These are phyloP conservation scores for Micropterix aruncella DNA, from an alignment of 2,888 invertebrate species.

Conservation along the genomic window DNA sequence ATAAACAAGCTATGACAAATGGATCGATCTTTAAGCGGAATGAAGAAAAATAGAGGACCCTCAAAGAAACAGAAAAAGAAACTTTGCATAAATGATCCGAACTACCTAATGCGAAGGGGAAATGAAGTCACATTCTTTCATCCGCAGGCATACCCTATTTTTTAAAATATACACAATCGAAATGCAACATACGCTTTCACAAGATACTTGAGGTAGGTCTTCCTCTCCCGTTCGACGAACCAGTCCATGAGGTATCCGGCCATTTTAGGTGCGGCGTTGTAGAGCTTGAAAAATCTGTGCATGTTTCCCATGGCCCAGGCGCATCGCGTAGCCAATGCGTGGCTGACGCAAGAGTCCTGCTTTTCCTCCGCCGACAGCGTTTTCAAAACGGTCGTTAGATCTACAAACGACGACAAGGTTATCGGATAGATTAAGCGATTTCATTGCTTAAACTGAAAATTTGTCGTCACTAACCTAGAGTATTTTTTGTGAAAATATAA, in stretches of 20 bases:
- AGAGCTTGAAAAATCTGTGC: slow-evolving; percentile 84
- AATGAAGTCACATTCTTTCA: too few species aligned
- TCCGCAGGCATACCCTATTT: too few species aligned
- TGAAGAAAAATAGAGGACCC: too few species aligned
- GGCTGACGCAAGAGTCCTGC: slow-evolving; percentile 65
- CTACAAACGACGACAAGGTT: slow-evolving; percentile 38
- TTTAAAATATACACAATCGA: too few species aligned
- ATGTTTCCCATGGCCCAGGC: slow-evolving; percentile 92
- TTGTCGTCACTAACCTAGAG: slow-evolving; percentile 55
- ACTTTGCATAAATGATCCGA: too few species aligned
- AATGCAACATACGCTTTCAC: slow-evolving; percentile 87
- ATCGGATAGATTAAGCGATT: background rate
- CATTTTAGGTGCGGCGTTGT: slow-evolving; percentile 85
- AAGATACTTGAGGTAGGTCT: slow-evolving; percentile 79
- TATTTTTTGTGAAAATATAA: slow-evolving; percentile 96
- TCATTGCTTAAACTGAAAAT: slow-evolving; percentile 1
- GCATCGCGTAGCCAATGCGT: slow-evolving; percentile 78
- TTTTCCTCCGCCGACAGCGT: slow-evolving; percentile 65
- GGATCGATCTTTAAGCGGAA: too few species aligned
- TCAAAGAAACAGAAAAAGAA: too few species aligned
- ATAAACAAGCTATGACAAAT: too few species aligned
- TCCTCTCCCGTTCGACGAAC: slow-evolving; percentile 93
- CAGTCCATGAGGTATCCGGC: slow-evolving; percentile 94
- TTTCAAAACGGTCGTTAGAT: slow-evolving; percentile 84
- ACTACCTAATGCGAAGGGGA: too few species aligned